A percentile compares a stretch with the other conserved stretches of the same genome.
phyloP scores from a whole-genome alignment of 1,140 invertebrate genomes.

The Philopotamus ludificatus region DNA sequence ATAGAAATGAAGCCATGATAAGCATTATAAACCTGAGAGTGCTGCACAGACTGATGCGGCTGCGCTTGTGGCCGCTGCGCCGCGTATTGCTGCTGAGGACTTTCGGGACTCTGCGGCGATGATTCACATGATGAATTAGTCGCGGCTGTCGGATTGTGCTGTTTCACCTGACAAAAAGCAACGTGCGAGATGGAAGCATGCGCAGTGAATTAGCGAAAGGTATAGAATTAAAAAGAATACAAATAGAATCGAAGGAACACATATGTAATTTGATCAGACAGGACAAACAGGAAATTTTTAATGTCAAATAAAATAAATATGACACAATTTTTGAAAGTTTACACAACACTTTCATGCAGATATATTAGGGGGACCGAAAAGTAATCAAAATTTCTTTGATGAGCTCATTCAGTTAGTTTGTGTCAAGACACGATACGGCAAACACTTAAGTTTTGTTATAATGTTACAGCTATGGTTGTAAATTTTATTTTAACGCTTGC shows the following conservation, averaged over 20 bases:
- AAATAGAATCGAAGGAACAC: too few relatives aligned
- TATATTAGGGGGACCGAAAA: too few relatives aligned
- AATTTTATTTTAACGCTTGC: too few relatives aligned
- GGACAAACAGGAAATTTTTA: background rate
- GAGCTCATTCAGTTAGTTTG: too few relatives aligned
- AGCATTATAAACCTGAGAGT: slow-evolving; percentile 15
- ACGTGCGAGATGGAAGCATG: slow-evolving; percentile 26
- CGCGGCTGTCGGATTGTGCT: slow-evolving; percentile 43
- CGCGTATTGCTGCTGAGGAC: slow-evolving; percentile 43
- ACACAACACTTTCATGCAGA: background rate
- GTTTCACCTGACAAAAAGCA: slow-evolving; percentile 26
- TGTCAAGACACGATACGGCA: too few relatives aligned
- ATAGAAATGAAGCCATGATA: slow-evolving; percentile 12
- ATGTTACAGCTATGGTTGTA: too few relatives aligned
- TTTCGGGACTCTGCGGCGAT: slow-evolving; percentile 54
- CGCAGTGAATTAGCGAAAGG: slow-evolving; percentile 2
- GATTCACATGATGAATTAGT: slow-evolving; percentile 54
- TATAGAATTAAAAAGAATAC: slow-evolving; percentile 4
- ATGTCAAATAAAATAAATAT: background rate
- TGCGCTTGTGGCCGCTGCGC: slow-evolving; percentile 23
- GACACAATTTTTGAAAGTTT: background rate
- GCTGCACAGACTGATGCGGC: slow-evolving; percentile 9
- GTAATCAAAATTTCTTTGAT: too few relatives aligned
- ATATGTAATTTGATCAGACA: too few relatives aligned
- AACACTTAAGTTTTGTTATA: too few relatives aligned